Evolutionary conservation across 1,140 invertebrate species (phyloP).

Genomic region (Formica selysi): DNA sequence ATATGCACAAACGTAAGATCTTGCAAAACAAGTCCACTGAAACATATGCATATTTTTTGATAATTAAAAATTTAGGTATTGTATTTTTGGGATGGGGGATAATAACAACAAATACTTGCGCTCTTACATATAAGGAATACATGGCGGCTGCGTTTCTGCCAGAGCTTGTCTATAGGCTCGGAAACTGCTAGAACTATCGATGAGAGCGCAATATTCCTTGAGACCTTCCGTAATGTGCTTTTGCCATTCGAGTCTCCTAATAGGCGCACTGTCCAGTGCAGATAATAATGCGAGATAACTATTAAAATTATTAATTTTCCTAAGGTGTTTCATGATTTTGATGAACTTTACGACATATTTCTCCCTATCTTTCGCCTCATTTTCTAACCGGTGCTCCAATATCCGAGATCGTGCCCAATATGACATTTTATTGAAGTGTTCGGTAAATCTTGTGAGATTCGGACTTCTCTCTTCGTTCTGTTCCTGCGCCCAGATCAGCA

Average conservation of each 20-base stretch:
- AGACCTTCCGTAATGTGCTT: conserved; percentile 96
- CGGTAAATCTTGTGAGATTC: conserved; percentile 98
- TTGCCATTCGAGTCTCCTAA: conserved; percentile 97
- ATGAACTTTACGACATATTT: conserved; percentile 98
- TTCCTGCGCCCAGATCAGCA: conserved; percentile 98
- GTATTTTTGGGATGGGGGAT: background rate
- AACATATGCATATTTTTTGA: conserved; percentile 76
- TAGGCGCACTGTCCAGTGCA: conserved; percentile 98
- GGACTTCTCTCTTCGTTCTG: conserved; percentile 98
- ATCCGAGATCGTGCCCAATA: conserved; percentile 93
- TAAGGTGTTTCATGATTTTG: conserved; percentile 99
- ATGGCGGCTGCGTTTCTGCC: conserved; percentile 97
- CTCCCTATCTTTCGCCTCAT: conserved; percentile 97
- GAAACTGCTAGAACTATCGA: conserved; percentile 98
- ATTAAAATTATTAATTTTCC: conserved; percentile 99
- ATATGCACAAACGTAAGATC: conserved; percentile 99
- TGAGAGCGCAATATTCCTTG: conserved; percentile 97
- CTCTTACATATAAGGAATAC: conserved; percentile 98
- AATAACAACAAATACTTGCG: background rate
- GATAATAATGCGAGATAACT: conserved; percentile 98
- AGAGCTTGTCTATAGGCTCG: conserved; percentile 97
- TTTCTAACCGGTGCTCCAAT: conserved; percentile 90
- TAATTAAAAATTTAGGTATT: background rate
- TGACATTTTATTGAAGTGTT: conserved; percentile 99
- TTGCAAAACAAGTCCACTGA: conserved; percentile 98